phyloP scores from a whole-genome alignment of 2,797 vertebrate genomes.

The Xenopus petersii region DNA sequence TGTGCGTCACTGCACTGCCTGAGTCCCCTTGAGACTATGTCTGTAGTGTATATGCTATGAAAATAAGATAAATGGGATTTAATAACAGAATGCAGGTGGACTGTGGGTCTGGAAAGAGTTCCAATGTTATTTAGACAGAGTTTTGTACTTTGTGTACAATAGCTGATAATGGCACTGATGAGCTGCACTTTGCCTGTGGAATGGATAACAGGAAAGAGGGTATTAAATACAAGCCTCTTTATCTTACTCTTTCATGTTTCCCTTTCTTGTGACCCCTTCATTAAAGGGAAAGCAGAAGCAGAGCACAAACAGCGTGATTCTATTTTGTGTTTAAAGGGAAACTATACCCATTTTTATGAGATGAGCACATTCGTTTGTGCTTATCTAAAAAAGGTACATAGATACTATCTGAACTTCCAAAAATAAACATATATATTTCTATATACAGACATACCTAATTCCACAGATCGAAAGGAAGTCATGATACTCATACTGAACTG shows the following conservation, averaged over 20 bases:
- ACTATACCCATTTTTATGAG: too few species aligned
- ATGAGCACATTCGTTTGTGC: too few species aligned
- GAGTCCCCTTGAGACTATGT: constrained; percentile 23
- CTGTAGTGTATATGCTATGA: constrained; percentile 4
- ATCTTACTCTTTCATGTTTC: not conserved
- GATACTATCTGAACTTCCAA: too few species aligned
- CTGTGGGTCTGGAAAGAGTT: not conserved
- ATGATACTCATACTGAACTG: too few species aligned
- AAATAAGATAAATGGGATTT: constrained; percentile 7
- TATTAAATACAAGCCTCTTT: not conserved
- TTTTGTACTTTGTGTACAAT: constrained; percentile 9
- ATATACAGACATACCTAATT: too few species aligned
- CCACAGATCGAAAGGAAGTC: too few species aligned
- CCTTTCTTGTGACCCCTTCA: not conserved
- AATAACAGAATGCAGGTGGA: constrained; percentile 31
- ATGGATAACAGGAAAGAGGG: not conserved
- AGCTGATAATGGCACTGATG: not conserved
- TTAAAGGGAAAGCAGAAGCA: too few species aligned
- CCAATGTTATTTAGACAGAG: not conserved
- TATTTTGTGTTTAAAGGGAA: too few species aligned
- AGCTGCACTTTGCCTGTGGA: not conserved
- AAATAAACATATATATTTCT: too few species aligned
- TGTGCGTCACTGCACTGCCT: not conserved
- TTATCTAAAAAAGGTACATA: too few species aligned
- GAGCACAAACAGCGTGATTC: too few species aligned